Conservation (phyloP, 2,797 vertebrate species). For the Chiroxiphia lanceolata region DNA sequence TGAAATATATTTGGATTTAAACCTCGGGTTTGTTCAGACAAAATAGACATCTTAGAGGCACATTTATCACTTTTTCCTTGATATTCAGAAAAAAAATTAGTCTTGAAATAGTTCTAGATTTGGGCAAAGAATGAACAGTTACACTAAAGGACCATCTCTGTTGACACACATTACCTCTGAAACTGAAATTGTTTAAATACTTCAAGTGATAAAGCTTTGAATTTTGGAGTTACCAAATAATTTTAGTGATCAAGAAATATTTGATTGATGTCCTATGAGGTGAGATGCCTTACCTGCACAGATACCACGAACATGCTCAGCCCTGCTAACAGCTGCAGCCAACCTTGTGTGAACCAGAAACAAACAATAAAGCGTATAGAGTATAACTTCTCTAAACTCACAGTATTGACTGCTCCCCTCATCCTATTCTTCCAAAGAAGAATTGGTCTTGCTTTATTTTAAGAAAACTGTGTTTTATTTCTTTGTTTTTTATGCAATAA, state of each 20-base stretch:
- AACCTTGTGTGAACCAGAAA: neutral
- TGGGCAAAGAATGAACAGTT: neutral
- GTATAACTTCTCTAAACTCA: neutral
- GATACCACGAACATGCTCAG: neutral
- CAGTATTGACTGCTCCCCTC: neutral
- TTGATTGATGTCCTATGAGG: neutral
- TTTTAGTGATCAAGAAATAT: neutral
- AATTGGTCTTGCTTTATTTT: neutral
- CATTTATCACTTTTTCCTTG: neutral
- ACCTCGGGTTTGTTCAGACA: neutral
- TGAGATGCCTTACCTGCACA: neutral
- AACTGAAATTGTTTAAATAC: neutral
- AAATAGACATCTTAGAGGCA: neutral
- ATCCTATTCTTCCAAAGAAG: neutral
- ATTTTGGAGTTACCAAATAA: neutral
- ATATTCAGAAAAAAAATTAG: neutral
- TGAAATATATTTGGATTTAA: neutral
- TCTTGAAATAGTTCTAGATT: neutral
- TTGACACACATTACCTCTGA: neutral
- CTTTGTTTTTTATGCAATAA: neutral
- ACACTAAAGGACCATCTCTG: neutral
- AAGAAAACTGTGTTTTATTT: neutral
- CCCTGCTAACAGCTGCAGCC: neutral
- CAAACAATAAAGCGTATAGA: neutral
- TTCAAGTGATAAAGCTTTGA: neutral